These are phyloP conservation scores for Pseudomugil gertrudae DNA, from an alignment of 2,797 vertebrate genomes.

Conservation along the genomic window DNA sequence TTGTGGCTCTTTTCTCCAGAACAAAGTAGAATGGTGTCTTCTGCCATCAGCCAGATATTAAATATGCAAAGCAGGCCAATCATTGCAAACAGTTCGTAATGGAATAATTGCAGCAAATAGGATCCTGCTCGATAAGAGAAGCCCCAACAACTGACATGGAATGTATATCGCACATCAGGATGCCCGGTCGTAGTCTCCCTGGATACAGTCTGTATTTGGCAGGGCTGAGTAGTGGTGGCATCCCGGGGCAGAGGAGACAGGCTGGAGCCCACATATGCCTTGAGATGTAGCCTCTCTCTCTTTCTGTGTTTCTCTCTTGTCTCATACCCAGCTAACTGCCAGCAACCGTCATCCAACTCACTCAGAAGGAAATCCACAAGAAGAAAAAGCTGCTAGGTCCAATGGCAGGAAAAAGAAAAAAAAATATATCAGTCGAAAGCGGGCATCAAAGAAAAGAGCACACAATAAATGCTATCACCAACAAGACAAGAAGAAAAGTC, in stretches of 20 bases:
- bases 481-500: slow-evolving; percentile 68
- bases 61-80: slow-evolving; percentile 78
- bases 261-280: slow-evolving; percentile 66
- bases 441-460: slow-evolving; percentile 58
- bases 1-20: slow-evolving; percentile 54
- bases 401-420: slow-evolving; percentile 44
- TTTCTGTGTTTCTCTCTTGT: slow-evolving; percentile 59
- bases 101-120: slow-evolving; percentile 56
- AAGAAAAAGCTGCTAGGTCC: slow-evolving; percentile 68
- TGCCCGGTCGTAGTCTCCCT: slow-evolving; percentile 44
- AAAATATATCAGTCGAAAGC: slow-evolving; percentile 47
- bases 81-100: slow-evolving; percentile 58
- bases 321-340: slow-evolving; percentile 60
- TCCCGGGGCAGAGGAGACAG: slow-evolving; percentile 66
- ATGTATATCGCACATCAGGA: slow-evolving; percentile 57
- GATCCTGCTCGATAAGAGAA: slow-evolving; percentile 61
- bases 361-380: slow-evolving; percentile 68
- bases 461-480: slow-evolving; percentile 51
- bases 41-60: slow-evolving; percentile 72
- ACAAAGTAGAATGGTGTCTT: slow-evolving; percentile 56
- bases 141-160: slow-evolving; percentile 49
- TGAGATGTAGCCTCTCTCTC: slow-evolving; percentile 69
- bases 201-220: slow-evolving; percentile 56
- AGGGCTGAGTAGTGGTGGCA: slow-evolving; percentile 71
- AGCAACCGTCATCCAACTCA: slow-evolving; percentile 68